Percentiles rank a stretch among this genome's conserved stretches.
phyloP scores from a whole-genome alignment of 2,888 invertebrate genomes.

The Eupithecia dodoneata region DNA sequence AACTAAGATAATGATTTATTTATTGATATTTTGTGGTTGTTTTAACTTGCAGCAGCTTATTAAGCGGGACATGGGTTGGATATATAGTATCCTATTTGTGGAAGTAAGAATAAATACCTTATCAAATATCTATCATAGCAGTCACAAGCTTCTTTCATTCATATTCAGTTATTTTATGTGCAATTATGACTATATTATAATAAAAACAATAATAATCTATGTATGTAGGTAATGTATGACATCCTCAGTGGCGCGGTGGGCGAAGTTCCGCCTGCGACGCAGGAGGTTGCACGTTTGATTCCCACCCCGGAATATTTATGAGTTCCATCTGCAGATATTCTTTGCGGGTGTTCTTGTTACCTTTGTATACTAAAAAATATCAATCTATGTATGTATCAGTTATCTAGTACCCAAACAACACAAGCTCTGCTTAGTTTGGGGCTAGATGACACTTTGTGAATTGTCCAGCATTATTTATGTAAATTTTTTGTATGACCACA shows the following conservation, averaged over 20 bases:
- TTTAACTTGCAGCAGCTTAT: slow-evolving; percentile 74
- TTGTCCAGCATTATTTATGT: too few relatives aligned
- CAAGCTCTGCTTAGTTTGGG: too few relatives aligned
- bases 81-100: slow-evolving; percentile 70
- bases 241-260: too few relatives aligned
- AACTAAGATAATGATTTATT: slow-evolving; percentile 18
- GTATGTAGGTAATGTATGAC: background rate
- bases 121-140: background rate
- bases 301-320: too few relatives aligned
- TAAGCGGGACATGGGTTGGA: slow-evolving; percentile 76
- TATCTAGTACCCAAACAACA: too few relatives aligned
- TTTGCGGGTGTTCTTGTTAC: too few relatives aligned
- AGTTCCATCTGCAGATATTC: too few relatives aligned
- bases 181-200: background rate
- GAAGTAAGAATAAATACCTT: slow-evolving; percentile 68
- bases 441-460: too few relatives aligned
- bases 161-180: background rate
- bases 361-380: background rate
- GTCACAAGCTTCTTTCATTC: slow-evolving; percentile 7
- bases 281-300: too few relatives aligned
- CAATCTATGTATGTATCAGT: background rate
- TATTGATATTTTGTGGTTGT: slow-evolving; percentile 49
- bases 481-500: too few relatives aligned
- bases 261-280: too few relatives aligned
- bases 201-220: background rate